Percentiles rank a stretch among this genome's conserved stretches.
phyloP scores from a whole-genome alignment of 2,797 vertebrate genomes.

The Cephalopachus bancanus region DNA sequence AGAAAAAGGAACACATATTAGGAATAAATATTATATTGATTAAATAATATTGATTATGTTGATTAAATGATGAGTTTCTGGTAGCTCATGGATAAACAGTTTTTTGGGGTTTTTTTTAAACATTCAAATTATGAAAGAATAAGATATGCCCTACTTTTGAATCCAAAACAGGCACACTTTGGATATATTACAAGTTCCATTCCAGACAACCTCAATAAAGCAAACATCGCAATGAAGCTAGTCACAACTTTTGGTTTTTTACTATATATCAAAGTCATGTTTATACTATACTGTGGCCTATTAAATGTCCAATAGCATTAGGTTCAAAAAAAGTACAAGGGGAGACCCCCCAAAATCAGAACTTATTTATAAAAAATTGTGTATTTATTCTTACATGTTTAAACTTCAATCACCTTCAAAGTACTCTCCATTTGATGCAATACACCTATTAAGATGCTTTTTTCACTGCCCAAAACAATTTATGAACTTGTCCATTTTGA shows the following conservation, averaged over 20 bases:
- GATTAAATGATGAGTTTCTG: neutral
- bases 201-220: neutral
- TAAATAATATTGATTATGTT: neutral
- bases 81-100: neutral
- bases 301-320: neutral
- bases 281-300: neutral
- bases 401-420: no score
- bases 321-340: neutral
- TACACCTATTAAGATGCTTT: no score
- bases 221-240: neutral
- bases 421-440: no score
- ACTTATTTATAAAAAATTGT: no score
- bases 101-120: neutral
- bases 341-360: no score
- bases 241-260: neutral
- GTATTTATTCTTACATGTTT: no score
- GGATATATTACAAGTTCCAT: neutral
- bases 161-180: neutral
- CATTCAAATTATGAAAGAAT: neutral
- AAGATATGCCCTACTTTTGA: neutral
- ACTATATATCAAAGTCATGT: neutral
- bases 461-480: no score
- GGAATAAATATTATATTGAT: neutral
- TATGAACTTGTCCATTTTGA: no score
- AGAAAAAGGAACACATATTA: conserved; percentile 15